phyloP scores from a whole-genome alignment of 2,113 vertebrate genomes.

The Pyrgilauda ruficollis region DNA sequence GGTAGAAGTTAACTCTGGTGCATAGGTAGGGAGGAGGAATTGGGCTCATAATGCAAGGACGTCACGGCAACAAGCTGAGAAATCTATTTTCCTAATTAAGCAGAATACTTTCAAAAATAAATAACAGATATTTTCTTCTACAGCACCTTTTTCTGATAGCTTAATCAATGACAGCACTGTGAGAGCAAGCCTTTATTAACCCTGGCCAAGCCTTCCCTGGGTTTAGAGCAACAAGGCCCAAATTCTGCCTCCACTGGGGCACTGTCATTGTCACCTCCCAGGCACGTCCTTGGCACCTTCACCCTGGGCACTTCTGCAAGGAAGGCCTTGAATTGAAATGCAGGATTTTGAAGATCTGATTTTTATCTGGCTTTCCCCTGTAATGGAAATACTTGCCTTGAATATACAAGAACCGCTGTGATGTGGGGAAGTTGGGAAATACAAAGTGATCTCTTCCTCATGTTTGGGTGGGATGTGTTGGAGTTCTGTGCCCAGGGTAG shows the following conservation, averaged over 20 bases:
- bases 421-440: neutral
- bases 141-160: neutral
- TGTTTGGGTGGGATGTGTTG: neutral
- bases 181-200: neutral
- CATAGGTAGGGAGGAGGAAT: neutral
- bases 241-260: neutral
- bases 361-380: neutral
- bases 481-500: neutral
- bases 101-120: neutral
- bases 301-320: neutral
- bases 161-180: neutral
- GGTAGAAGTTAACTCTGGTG: neutral
- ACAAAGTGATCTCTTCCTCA: neutral
- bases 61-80: neutral
- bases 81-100: neutral
- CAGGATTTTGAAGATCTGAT: neutral
- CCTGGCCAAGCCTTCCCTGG: neutral
- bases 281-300: neutral
- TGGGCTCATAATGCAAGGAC: neutral
- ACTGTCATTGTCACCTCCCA: rapidly evolving
- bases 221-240: neutral
- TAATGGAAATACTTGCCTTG: neutral
- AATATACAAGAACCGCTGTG: neutral
- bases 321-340: neutral
- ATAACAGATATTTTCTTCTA: neutral